These are phyloP conservation scores for Oryctolagus cuniculus DNA, from an alignment of 2,113 vertebrate species.

Conservation along the genomic window DNA sequence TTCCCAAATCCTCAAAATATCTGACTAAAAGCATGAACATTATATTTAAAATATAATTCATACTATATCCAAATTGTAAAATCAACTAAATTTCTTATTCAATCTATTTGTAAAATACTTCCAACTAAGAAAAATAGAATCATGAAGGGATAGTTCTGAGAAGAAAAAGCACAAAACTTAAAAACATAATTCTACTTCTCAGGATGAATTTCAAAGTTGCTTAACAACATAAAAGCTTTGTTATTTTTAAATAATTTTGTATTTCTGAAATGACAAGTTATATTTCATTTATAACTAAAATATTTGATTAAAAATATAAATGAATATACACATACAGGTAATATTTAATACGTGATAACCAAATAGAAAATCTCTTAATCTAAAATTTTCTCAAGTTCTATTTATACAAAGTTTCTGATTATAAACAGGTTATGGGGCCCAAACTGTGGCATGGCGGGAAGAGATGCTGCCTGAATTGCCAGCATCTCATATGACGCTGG, in stretches of 20 bases:
- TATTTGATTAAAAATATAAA: not conserved
- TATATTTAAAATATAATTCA: slow-evolving; percentile 14
- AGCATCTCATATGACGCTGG: no score
- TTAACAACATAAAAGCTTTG: not conserved
- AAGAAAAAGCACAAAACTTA: slow-evolving; percentile 13
- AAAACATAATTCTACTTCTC: slow-evolving; percentile 10
- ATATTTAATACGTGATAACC: not conserved
- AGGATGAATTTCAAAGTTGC: not conserved
- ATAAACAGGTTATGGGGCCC: no score
- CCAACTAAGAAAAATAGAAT: slow-evolving; percentile 20
- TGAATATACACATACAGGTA: not conserved
- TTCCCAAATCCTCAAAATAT: not conserved
- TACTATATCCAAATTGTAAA: slow-evolving; percentile 20
- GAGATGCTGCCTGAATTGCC: no score
- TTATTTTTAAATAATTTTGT: not conserved
- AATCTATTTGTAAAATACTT: slow-evolving; percentile 27
- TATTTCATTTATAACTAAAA: slow-evolving; percentile 2
- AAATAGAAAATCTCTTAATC: slow-evolving; percentile 8
- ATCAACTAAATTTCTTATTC: slow-evolving; percentile 11
- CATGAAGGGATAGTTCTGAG: not conserved
- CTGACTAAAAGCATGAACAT: not conserved
- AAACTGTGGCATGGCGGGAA: no score
- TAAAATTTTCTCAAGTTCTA: slow-evolving; percentile 16
- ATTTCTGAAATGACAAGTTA: not conserved
- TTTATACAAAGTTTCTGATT: not conserved